These are phyloP conservation scores for Lampropteryx suffumata DNA, from an alignment of 2,888 invertebrate genomes.

Conservation along the genomic window DNA sequence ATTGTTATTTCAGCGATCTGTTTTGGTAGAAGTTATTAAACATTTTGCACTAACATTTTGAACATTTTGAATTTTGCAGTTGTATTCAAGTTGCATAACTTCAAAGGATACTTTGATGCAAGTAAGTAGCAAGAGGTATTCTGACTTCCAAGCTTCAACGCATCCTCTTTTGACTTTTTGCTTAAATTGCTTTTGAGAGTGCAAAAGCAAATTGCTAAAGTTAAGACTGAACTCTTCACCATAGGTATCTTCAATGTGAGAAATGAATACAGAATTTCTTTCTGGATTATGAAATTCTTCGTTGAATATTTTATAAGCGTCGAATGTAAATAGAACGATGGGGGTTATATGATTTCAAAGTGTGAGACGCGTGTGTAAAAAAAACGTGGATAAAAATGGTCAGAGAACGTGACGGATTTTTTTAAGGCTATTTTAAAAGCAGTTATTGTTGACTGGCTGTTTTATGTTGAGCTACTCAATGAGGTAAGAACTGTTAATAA, in stretches of 20 bases:
- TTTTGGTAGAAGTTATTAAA: no score
- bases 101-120: slow-evolving; percentile 6
- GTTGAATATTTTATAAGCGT: slow-evolving; percentile 43
- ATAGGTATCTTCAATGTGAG: slow-evolving; percentile 34
- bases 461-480: no score
- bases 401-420: no score
- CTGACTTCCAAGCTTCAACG: slow-evolving; percentile 16
- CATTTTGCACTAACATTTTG: no score
- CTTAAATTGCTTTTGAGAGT: slow-evolving; percentile 32
- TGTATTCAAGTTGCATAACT: not conserved
- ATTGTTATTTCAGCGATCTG: no score
- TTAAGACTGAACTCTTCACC: slow-evolving; percentile 31
- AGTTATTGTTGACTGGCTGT: no score
- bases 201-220: slow-evolving; percentile 29
- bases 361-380: slow-evolving; percentile 20
- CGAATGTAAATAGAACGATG: slow-evolving; percentile 34
- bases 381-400: slow-evolving; percentile 22
- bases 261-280: slow-evolving; percentile 46
- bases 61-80: no score
- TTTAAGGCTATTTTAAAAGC: no score
- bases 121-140: slow-evolving; percentile 9
- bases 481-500: no score
- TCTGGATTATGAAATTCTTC: slow-evolving; percentile 38
- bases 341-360: slow-evolving; percentile 7
- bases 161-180: slow-evolving; percentile 23